Base-by-base conservation (phyloP, 2,113 vertebrate genomes). In the Garra rufa region DNA sequence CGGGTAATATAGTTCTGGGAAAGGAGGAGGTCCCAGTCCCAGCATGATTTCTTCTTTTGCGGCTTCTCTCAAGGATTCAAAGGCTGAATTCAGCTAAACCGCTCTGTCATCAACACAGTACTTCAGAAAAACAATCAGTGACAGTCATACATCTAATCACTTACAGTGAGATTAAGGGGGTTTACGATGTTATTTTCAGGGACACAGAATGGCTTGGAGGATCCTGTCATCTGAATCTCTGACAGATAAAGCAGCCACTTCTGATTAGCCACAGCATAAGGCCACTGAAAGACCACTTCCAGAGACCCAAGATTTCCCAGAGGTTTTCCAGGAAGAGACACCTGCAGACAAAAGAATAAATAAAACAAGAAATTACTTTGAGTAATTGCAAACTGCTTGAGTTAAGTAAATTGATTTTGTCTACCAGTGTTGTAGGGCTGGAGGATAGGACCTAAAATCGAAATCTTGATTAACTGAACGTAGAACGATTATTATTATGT, bases 241-340 rank as follows among this genome's bases (percentile, higher is more conserved):
- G 95, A 93, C 9, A 97, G 94, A 83, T 99, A 99, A 6, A 99
- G 92, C 44, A 99, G 93, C 97, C 97, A 97, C 74, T 99, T 99
- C 74, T 96, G 97, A 1, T 95, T 98, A 88, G 91, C 83, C 24
- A 94, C 92, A 89, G 97, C 95, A 10, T 91, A 93, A 0, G 98
- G 98, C 97, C 98, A 99, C 81, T 96, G 91, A 1, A 99, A 94
- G n/a, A 94, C 94, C 78, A 99, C 89, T 83, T 92, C 84, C 70
- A 98, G 92, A 84, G 93, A 91, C 30, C 95, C 95, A n/a, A 95
- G 88, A 67, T 59, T 52, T 11, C 92, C 93, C 83, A 97, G 92
- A 0, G 95, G 92, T 70, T 95, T 94, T 0, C 94, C 94, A 0
- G 85, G 63, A 82, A 96, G 82, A 28, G 82, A 81, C 88, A 97